phyloP scores from a whole-genome alignment of 2,113 vertebrate species.

The Lophura nycthemera region DNA sequence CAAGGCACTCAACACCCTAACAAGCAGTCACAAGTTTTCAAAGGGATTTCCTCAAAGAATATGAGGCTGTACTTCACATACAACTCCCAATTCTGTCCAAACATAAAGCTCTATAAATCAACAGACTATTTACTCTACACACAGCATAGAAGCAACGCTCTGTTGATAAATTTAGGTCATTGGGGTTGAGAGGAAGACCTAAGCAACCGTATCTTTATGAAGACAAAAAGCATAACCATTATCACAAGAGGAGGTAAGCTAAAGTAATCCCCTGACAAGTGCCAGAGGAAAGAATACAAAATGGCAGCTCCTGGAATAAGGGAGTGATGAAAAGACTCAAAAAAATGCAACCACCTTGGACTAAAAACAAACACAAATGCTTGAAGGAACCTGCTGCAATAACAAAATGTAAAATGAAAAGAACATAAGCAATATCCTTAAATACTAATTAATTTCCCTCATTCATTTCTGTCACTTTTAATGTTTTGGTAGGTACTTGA shows the following conservation, averaged over 20 bases:
- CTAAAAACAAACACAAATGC: not conserved
- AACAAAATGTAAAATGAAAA: slow-evolving; percentile 18
- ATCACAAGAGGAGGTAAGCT: not conserved
- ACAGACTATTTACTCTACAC: not conserved
- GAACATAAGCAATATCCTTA: slow-evolving; percentile 49
- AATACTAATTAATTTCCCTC: slow-evolving; percentile 63
- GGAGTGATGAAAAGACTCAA: not conserved
- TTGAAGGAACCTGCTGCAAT: slow-evolving; percentile 35
- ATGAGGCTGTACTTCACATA: not conserved
- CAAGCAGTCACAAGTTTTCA: not conserved
- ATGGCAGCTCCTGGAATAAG: not conserved
- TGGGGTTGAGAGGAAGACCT: not conserved
- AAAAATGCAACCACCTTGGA: not conserved
- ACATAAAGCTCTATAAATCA: not conserved
- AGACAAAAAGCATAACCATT: fast-evolving
- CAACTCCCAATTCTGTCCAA: not conserved
- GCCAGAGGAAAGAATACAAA: not conserved
- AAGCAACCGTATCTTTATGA: not conserved
- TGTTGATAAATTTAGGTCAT: not conserved
- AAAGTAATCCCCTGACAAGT: not conserved
- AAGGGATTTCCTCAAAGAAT: not conserved
- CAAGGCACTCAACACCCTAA: not conserved
- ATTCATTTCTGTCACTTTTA: slow-evolving; percentile 57
- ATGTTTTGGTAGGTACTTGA: slow-evolving; percentile 47
- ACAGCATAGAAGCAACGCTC: not conserved